Conservation (phyloP, 2,888 invertebrate genomes). For the Cetonia aurata region DNA sequence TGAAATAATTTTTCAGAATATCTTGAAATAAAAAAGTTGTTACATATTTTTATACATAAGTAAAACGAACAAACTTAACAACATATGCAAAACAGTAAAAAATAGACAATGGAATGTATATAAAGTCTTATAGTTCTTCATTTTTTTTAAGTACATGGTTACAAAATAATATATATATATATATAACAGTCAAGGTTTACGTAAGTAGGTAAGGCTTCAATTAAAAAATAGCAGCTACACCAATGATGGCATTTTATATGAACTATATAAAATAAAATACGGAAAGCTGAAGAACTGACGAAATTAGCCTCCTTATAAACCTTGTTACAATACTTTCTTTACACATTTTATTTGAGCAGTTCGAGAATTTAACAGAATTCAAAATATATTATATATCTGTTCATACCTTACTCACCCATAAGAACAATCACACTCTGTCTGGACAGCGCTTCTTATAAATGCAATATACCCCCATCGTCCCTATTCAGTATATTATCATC, state of each 20-base stretch:
- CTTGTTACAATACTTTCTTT: slow-evolving; percentile 27
- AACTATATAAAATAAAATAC: not conserved
- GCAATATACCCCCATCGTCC: slow-evolving; percentile 44
- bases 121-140: slow-evolving; percentile 28
- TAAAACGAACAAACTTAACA: slow-evolving; percentile 32
- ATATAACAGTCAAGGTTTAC: slow-evolving; percentile 38
- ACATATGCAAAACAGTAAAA: slow-evolving; percentile 19
- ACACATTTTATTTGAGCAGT: slow-evolving; percentile 28
- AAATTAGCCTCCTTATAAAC: slow-evolving; percentile 22
- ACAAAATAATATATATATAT: slow-evolving; percentile 30
- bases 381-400: slow-evolving; percentile 31
- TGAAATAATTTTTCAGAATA: too few relatives aligned
- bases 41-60: slow-evolving; percentile 1
- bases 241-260: not conserved
- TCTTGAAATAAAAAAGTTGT: too few relatives aligned
- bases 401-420: slow-evolving; percentile 36
- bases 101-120: slow-evolving; percentile 40
- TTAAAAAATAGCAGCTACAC: not conserved
- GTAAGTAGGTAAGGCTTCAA: slow-evolving; percentile 27
- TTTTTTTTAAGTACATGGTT: slow-evolving; percentile 39
- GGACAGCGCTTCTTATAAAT: slow-evolving; percentile 36
- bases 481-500: slow-evolving; percentile 44
- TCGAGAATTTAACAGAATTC: slow-evolving; percentile 18
- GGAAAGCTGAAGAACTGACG: not conserved
- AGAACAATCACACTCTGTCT: slow-evolving; percentile 27